Evolutionary conservation across 92 coral and sea anemone genomes (phyloP).

Genomic region (Epizoanthus ramosus): DNA sequence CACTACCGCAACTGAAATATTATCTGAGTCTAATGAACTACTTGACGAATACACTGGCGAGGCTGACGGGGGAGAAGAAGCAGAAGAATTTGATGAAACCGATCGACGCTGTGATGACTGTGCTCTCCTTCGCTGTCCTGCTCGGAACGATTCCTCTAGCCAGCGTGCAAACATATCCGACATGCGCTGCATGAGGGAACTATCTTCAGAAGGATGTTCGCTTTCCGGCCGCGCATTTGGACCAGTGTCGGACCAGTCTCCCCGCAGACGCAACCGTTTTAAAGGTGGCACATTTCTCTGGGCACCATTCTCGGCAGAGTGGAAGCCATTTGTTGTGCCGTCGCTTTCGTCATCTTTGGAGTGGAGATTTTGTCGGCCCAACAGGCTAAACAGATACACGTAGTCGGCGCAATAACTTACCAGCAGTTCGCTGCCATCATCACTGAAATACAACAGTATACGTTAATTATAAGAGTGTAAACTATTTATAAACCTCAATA

Average conservation of each 20-base stretch:
- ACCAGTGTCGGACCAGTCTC: slow-evolving; percentile 99
- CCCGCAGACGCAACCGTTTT: slow-evolving; percentile 92
- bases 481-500: no score
- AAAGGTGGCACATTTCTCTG: slow-evolving; percentile 80
- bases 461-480: neutral
- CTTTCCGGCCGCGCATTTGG: slow-evolving; percentile 99
- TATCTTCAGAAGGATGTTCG: slow-evolving; percentile 84
- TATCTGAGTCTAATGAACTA: slow-evolving; percentile 71
- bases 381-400: slow-evolving; percentile 78
- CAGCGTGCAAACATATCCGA: slow-evolving; percentile 97
- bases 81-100: slow-evolving; percentile 44
- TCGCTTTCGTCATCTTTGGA: slow-evolving; percentile 39
- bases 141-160: slow-evolving; percentile 94
- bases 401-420: slow-evolving; percentile 97
- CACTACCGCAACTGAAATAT: slow-evolving; percentile 42
- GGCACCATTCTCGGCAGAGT: slow-evolving; percentile 45
- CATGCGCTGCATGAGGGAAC: slow-evolving; percentile 92
- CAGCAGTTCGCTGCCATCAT: slow-evolving; percentile 87
- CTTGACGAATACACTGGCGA: slow-evolving; percentile 62
- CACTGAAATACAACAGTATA: slow-evolving; percentile 52
- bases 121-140: slow-evolving; percentile 76
- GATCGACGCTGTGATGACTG: slow-evolving; percentile 60
- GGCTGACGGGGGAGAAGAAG: slow-evolving; percentile 64
- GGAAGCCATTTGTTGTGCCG: slow-evolving; percentile 53
- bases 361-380: slow-evolving; percentile 46